These are phyloP conservation scores for Pangasianodon gigas DNA, from an alignment of 2,113 vertebrate genomes.

Conservation along the genomic window DNA sequence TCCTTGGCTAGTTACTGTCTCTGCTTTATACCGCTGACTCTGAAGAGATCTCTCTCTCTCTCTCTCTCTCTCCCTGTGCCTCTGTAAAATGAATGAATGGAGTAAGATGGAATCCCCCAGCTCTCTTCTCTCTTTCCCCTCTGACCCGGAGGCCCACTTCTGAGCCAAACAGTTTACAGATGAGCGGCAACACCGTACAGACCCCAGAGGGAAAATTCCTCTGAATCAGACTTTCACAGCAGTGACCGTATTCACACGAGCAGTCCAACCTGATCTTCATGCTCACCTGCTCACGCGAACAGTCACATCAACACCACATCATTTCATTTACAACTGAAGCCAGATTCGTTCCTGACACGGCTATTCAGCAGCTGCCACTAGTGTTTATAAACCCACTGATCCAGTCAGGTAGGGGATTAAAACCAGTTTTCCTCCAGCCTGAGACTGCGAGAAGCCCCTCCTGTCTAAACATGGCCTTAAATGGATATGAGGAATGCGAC, in stretches of 20 bases:
- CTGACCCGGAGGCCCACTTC: conserved; percentile 15
- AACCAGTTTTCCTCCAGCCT: background rate
- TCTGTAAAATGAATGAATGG: conserved; percentile 9
- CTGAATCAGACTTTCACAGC: conserved; percentile 5
- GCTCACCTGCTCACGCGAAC: background rate
- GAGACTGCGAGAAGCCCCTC: background rate
- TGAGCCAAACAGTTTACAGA: conserved; percentile 35
- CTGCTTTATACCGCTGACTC: background rate
- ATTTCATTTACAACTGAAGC: background rate
- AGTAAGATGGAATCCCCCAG: background rate
- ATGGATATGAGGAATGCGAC: conserved; percentile 9
- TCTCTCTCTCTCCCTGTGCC: background rate
- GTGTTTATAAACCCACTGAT: background rate
- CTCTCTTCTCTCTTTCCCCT: background rate
- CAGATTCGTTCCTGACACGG: background rate
- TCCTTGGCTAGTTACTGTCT: no score
- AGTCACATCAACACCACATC: background rate
- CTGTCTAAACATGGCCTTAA: conserved; percentile 20
- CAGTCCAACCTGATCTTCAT: conserved; percentile 8
- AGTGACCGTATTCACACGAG: background rate
- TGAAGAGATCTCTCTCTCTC: background rate
- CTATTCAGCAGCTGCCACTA: background rate
- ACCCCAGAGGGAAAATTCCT: conserved; percentile 62
- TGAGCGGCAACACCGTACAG: conserved; percentile 44
- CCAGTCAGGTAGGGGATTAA: conserved; percentile 23